A percentile compares a stretch with the other conserved stretches of the same genome.
Evolutionary conservation across 2,888 invertebrate genomes (phyloP).

Genomic region (Drepana falcataria): DNA sequence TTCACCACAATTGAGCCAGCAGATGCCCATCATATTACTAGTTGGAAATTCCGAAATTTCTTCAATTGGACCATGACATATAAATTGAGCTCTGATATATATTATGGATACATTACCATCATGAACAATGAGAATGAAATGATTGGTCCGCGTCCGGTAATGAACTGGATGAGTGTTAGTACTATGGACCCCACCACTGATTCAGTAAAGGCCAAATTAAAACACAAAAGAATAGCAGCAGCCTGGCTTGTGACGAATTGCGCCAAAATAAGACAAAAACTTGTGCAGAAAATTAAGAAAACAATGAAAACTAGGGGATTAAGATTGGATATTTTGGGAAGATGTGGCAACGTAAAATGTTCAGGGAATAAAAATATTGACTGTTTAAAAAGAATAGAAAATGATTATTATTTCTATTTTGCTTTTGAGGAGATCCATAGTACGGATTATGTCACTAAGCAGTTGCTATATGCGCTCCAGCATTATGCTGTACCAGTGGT

Average conservation of each 20-base stretch:
- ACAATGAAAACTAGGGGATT: background rate
- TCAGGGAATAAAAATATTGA: background rate
- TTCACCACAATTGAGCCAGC: slow-evolving; percentile 45
- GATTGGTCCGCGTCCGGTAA: slow-evolving; percentile 33
- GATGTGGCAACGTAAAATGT: background rate
- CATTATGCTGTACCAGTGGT: background rate
- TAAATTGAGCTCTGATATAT: slow-evolving; percentile 37
- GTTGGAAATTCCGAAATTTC: slow-evolving; percentile 18
- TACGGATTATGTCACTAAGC: background rate
- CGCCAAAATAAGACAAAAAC: background rate
- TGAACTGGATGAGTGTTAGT: slow-evolving; percentile 30
- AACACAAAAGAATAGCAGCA: slow-evolving; percentile 4
- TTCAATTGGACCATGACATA: slow-evolving; percentile 57
- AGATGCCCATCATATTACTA: slow-evolving; percentile 25
- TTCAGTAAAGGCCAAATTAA: slow-evolving; percentile 8
- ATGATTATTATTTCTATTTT: background rate
- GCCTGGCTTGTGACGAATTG: background rate
- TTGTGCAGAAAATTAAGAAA: background rate
- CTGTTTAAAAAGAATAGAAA: background rate
- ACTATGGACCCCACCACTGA: slow-evolving; percentile 29
- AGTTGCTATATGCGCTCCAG: background rate
- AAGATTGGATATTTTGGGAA: background rate
- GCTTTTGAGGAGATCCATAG: background rate
- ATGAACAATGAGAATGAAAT: slow-evolving; percentile 26
- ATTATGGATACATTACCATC: slow-evolving; percentile 41